phyloP scores from a whole-genome alignment of 1,140 invertebrate species.

The Atta texana region DNA sequence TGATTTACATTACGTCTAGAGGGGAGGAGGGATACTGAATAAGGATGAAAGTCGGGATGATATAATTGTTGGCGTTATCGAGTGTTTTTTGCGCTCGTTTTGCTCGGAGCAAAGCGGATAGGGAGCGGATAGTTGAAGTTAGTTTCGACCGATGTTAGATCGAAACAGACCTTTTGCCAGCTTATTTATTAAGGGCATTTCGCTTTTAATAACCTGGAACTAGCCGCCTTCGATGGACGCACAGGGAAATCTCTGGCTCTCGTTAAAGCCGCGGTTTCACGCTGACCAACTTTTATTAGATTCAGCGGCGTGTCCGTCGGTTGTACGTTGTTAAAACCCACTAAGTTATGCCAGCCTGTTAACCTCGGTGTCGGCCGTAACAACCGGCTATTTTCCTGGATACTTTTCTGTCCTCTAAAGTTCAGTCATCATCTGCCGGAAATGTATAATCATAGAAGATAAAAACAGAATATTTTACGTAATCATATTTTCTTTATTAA shows the following conservation, averaged over 20 bases:
- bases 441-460: neutral
- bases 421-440: conserved; percentile 28
- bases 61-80: conserved; percentile 37
- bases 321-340: conserved; percentile 74
- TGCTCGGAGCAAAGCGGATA: neutral
- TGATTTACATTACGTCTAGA: neutral
- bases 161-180: conserved; percentile 58
- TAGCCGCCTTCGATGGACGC: conserved; percentile 64
- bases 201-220: conserved; percentile 82
- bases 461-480: conserved; percentile 9
- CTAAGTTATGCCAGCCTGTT: conserved; percentile 73
- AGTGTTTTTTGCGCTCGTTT: conserved; percentile 58
- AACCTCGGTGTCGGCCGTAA: conserved; percentile 65
- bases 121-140: neutral
- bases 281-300: conserved; percentile 83
- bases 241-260: conserved; percentile 57
- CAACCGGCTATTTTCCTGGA: conserved; percentile 52
- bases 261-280: conserved; percentile 78
- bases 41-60: neutral
- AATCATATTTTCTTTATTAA: neutral
- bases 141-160: neutral
- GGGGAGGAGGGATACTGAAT: too few relatives aligned
- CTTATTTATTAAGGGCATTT: conserved; percentile 81
- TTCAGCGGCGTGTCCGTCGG: conserved; percentile 69
- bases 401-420: conserved; percentile 55